Conservation (phyloP, 2,113 vertebrate species). For the Amphiprion ocellaris region DNA sequence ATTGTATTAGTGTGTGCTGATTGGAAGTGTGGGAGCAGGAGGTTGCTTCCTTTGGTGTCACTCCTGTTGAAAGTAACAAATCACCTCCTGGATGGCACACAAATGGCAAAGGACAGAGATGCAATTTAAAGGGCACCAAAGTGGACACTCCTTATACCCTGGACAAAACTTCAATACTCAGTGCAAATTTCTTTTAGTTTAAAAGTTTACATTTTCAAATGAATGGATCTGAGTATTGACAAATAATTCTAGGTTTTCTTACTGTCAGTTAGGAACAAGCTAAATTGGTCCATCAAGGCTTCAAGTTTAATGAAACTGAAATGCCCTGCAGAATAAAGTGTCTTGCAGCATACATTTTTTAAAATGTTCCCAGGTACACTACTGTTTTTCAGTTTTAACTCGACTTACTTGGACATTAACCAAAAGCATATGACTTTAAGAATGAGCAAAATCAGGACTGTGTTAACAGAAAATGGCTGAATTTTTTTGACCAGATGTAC, state of each 20-base stretch:
- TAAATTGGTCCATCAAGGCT: not conserved
- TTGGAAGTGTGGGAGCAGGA: too few species aligned
- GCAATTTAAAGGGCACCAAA: not conserved
- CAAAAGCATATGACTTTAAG: conserved; percentile 1
- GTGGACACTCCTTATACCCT: not conserved
- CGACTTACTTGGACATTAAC: not conserved
- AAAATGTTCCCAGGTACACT: conserved; percentile 9
- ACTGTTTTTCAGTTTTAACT: not conserved
- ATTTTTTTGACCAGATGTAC: not conserved
- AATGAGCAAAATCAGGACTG: conserved; percentile 7
- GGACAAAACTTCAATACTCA: not conserved
- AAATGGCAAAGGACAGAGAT: conserved; percentile 8
- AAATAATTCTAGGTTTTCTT: not conserved
- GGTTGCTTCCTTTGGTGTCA: too few species aligned
- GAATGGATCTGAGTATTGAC: not conserved
- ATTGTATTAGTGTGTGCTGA: too few species aligned
- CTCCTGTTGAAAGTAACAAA: too few species aligned
- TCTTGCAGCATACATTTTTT: not conserved
- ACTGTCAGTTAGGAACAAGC: conserved; percentile 3
- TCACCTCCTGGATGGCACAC: not conserved
- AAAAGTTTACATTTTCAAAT: not conserved
- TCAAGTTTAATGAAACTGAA: not conserved
- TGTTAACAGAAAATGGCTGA: not conserved
- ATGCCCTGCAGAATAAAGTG: conserved; percentile 12
- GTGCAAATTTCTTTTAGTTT: not conserved